Conservation (phyloP, 2,113 vertebrate species). For the Erythrocercus mccallii region DNA sequence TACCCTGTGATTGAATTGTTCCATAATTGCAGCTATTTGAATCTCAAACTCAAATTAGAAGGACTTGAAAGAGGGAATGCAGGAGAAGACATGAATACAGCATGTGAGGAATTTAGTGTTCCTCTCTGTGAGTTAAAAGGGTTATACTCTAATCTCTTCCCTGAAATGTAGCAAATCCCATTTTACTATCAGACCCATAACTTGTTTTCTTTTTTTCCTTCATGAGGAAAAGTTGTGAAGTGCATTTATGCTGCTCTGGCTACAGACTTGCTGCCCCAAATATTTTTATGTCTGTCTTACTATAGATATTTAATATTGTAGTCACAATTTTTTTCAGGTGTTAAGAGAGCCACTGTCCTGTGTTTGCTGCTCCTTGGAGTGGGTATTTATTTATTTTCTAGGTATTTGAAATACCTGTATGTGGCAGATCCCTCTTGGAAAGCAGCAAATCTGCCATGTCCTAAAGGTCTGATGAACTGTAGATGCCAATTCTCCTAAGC, state of each 20-base stretch:
- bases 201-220: not conserved
- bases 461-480: not conserved
- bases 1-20: not conserved
- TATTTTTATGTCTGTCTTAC: not conserved
- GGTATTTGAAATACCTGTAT: not conserved
- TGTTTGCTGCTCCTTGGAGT: not conserved
- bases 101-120: not conserved
- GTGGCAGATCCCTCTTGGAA: not conserved
- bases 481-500: not conserved
- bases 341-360: not conserved
- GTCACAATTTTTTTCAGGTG: not conserved
- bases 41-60: not conserved
- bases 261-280: not conserved
- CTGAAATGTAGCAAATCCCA: not conserved
- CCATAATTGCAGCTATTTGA: not conserved
- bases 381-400: not conserved
- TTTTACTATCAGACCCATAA: not conserved
- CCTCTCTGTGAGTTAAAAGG: not conserved
- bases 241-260: not conserved
- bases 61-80: not conserved
- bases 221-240: not conserved
- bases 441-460: not conserved
- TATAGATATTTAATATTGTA: not conserved
- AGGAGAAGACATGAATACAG: not conserved
- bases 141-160: not conserved